These are phyloP conservation scores for Laupala kohalensis DNA, from an alignment of 1,140 invertebrate species.

Conservation along the genomic window DNA sequence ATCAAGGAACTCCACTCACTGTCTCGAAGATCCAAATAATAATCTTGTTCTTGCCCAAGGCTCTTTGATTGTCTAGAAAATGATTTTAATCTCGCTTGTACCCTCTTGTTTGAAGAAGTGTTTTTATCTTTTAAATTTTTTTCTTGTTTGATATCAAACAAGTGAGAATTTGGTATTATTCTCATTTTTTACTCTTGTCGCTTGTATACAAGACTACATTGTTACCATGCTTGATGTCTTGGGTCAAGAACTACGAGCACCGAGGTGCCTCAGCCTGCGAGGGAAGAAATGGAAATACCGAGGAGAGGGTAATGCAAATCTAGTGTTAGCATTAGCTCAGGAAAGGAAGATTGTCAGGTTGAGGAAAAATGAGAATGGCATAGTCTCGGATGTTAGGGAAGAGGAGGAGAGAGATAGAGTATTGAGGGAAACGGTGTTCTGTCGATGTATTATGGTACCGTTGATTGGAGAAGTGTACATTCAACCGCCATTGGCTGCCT, in stretches of 20 bases:
- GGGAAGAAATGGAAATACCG: conserved; percentile 26
- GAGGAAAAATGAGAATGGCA: conserved; percentile 24
- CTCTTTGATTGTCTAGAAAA: no score
- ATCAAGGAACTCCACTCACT: no score
- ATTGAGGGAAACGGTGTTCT: conserved; percentile 29
- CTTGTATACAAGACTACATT: no score
- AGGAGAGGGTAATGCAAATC: conserved; percentile 33
- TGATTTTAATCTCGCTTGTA: no score
- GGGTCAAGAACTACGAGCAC: neutral
- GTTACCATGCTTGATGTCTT: conserved; percentile 1
- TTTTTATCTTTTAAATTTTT: no score
- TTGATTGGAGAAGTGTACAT: conserved; percentile 26
- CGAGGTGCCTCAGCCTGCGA: neutral
- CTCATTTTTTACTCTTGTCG: no score
- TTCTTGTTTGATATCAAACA: no score
- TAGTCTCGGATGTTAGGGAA: conserved; percentile 11
- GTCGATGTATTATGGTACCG: conserved; percentile 28
- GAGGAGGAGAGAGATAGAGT: conserved; percentile 24
- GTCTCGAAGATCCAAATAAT: no score
- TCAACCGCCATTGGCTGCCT: conserved; percentile 20
- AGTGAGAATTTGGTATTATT: no score
- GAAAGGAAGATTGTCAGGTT: conserved; percentile 30
- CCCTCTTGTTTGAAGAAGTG: no score
- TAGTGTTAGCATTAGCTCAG: conserved; percentile 18
- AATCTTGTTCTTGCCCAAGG: no score